phyloP scores from a whole-genome alignment of 2,113 vertebrate genomes.

The Trochalopteron elliotii region DNA sequence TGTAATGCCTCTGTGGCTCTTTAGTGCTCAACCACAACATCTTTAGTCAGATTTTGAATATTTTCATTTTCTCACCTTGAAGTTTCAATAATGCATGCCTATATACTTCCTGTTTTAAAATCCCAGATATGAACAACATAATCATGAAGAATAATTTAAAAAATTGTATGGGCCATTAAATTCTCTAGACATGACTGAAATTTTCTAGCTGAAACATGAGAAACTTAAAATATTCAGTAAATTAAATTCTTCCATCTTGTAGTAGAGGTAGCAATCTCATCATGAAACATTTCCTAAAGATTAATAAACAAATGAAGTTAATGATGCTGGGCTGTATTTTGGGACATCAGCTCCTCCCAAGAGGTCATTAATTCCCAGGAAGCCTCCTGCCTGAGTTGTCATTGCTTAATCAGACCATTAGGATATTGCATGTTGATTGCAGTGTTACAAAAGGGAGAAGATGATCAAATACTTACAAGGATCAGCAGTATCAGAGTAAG shows the following conservation, averaged over 20 bases:
- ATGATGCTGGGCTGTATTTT: slow-evolving; percentile 53
- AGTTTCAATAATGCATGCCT: neutral
- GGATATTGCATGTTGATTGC: slow-evolving; percentile 64
- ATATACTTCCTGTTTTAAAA: neutral
- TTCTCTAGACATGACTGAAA: neutral
- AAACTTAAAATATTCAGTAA: neutral
- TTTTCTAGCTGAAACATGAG: neutral
- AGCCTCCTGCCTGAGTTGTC: slow-evolving; percentile 57
- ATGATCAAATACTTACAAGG: slow-evolving; percentile 34
- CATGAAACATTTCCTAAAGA: slow-evolving; percentile 48
- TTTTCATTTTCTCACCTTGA: neutral
- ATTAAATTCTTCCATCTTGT: slow-evolving; percentile 2
- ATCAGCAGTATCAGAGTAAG: neutral
- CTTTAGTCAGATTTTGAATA: neutral
- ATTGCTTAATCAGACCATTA: slow-evolving; percentile 72
- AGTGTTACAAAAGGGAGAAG: slow-evolving; percentile 33
- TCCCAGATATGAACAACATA: neutral
- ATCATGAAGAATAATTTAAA: neutral
- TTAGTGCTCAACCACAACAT: neutral
- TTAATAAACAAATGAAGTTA: slow-evolving; percentile 66
- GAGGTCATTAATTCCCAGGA: slow-evolving; percentile 68
- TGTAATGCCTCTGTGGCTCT: neutral
- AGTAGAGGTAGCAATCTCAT: slow-evolving; percentile 14
- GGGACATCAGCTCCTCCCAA: slow-evolving; percentile 57
- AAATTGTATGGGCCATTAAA: neutral